phyloP scores from a whole-genome alignment of 2,797 vertebrate genomes.

The Catharus ustulatus region DNA sequence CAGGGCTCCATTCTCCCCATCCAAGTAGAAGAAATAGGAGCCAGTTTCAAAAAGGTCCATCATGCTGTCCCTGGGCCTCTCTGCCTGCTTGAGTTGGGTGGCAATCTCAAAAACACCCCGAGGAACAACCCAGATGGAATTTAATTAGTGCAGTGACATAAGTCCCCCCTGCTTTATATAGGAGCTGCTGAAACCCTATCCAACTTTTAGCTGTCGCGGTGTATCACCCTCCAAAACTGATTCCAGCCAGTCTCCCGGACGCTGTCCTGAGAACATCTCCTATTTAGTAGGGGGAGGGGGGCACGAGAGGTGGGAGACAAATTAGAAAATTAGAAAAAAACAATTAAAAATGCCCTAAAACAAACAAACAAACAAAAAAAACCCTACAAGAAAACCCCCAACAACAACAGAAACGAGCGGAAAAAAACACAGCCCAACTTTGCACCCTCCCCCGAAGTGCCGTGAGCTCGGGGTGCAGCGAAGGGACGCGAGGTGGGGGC shows the following conservation, averaged over 20 bases:
- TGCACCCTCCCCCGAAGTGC: background rate
- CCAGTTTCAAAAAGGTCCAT: slow-evolving; percentile 99
- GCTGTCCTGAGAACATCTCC: slow-evolving; percentile 75
- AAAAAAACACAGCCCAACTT: background rate
- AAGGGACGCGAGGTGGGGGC: fast-evolving
- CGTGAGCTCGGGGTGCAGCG: fast-evolving
- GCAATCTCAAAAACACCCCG: slow-evolving; percentile 77
- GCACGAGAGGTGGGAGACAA: background rate
- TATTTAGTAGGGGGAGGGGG: slow-evolving; percentile 51
- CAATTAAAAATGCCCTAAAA: background rate
- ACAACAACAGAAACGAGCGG: background rate
- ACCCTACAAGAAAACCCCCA: no score
- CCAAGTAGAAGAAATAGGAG: slow-evolving; percentile 96
- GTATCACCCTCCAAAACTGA: slow-evolving; percentile 82
- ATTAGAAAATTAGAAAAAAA: background rate
- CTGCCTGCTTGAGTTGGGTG: slow-evolving; percentile 78
- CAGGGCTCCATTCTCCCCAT: slow-evolving; percentile 89
- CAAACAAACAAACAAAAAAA: no score
- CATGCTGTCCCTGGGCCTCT: slow-evolving; percentile 83
- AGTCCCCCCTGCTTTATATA: slow-evolving; percentile 91
- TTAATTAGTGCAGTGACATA: slow-evolving; percentile 97
- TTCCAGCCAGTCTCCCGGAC: slow-evolving; percentile 74
- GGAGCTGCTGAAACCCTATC: slow-evolving; percentile 96
- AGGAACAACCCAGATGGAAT: slow-evolving; percentile 87
- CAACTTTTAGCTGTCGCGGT: slow-evolving; percentile 88